These are phyloP conservation scores for Oreohelix idahoensis DNA, from an alignment of 1,140 invertebrate genomes.

Conservation along the genomic window DNA sequence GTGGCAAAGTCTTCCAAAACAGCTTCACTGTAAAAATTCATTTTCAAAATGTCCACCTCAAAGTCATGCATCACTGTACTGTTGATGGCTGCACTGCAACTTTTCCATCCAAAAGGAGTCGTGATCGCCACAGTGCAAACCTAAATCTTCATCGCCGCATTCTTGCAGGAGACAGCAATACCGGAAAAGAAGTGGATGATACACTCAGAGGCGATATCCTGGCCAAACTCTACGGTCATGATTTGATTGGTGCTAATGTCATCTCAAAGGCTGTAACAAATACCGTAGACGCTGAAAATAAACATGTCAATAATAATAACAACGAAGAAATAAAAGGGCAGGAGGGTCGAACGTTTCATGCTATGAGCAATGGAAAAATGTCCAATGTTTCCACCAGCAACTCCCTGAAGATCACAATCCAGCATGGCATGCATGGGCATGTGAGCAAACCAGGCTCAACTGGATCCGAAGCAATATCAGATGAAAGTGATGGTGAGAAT, in stretches of 20 bases:
- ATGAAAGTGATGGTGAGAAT: slow-evolving; percentile 16
- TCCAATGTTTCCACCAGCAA: neutral
- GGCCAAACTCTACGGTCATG: slow-evolving; percentile 51
- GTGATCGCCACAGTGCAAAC: slow-evolving; percentile 94
- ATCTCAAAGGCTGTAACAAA: neutral
- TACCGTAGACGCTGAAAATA: neutral
- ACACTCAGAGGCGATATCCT: slow-evolving; percentile 54
- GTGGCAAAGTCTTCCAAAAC: slow-evolving; percentile 94
- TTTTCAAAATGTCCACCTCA: slow-evolving; percentile 95
- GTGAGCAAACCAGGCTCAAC: slow-evolving; percentile 30
- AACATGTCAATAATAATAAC: slow-evolving; percentile 28
- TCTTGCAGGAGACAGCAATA: slow-evolving; percentile 56
- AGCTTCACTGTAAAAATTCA: slow-evolving; percentile 96
- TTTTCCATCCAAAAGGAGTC: slow-evolving; percentile 93
- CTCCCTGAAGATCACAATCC: slow-evolving; percentile 18
- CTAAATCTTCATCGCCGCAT: slow-evolving; percentile 83
- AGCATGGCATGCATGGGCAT: slow-evolving; percentile 18
- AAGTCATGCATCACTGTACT: slow-evolving; percentile 95
- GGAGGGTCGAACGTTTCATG: neutral
- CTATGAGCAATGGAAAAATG: slow-evolving; percentile 9
- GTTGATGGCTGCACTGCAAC: slow-evolving; percentile 96
- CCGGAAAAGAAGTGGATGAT: slow-evolving; percentile 45
- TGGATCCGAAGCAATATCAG: slow-evolving; percentile 27
- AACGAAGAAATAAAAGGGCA: slow-evolving; percentile 11
- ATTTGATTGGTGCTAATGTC: slow-evolving; percentile 21